Evolutionary conservation across 30 jellyfish, hydroid and myxozoan genomes (phyloP).

Genomic region (Chironex yamaguchii): DNA sequence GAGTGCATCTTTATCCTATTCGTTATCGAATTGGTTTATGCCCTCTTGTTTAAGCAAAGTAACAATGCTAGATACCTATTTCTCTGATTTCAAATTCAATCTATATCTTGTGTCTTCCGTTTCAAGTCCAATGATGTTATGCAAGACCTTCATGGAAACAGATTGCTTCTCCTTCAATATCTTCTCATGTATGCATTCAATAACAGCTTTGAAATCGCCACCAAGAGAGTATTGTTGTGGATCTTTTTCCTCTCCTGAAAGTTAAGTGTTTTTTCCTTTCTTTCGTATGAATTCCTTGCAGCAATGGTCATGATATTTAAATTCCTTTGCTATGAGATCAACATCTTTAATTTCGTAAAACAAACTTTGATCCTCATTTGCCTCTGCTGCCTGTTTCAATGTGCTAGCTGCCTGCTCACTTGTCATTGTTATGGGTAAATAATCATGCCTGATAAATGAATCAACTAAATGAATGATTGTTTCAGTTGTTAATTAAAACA

Average conservation of each 20-base stretch:
- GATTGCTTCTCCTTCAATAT: constrained; percentile 5
- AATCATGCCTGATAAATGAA: too few species aligned
- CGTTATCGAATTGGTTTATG: constrained; percentile 48
- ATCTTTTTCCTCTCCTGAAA: neutral
- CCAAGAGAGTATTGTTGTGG: neutral
- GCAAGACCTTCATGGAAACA: constrained; percentile 28
- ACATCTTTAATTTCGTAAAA: neutral
- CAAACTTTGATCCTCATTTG: neutral
- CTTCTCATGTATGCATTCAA: neutral
- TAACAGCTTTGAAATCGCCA: neutral
- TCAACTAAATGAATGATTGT: too few species aligned
- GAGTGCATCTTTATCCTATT: constrained; percentile 7
- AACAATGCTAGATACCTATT: constrained; percentile 2
- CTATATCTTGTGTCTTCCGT: constrained; percentile 12
- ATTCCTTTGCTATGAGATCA: constrained; percentile 1
- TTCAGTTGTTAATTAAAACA: too few species aligned
- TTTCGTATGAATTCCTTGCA: neutral
- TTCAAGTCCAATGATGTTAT: neutral
- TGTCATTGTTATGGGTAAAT: neutral
- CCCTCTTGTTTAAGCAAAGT: constrained; percentile 37
- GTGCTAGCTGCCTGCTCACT: neutral
- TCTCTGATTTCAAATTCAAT: constrained; percentile 43
- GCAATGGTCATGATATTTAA: constrained; percentile 1
- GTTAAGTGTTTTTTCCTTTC: neutral
- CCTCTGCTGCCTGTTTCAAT: neutral